These are phyloP conservation scores for Hydrocynus forskahlii DNA, from an alignment of 2,797 vertebrate genomes.

Conservation along the genomic window DNA sequence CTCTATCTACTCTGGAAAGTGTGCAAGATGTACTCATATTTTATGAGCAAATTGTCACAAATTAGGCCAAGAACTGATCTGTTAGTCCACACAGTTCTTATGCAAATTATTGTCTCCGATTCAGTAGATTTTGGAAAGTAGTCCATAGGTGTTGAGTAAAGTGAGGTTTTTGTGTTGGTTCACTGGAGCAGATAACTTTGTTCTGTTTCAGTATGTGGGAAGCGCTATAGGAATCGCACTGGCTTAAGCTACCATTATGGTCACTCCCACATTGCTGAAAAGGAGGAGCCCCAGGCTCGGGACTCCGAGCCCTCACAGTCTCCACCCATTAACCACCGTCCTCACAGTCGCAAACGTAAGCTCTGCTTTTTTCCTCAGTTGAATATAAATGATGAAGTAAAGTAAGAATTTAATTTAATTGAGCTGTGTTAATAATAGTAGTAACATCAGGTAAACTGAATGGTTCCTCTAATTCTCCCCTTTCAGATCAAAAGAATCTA, in stretches of 20 bases:
- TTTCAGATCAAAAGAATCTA: constrained; percentile 90
- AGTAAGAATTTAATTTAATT: not conserved
- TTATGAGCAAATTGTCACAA: not conserved
- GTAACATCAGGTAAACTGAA: not conserved
- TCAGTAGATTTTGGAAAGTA: not conserved
- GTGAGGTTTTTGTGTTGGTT: not conserved
- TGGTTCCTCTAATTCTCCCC: not conserved
- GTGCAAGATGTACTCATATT: too few relatives aligned
- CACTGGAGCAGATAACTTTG: constrained; percentile 29
- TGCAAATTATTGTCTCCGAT: not conserved
- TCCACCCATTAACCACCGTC: constrained; percentile 78
- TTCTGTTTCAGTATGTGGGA: constrained; percentile 85
- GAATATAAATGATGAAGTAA: not conserved
- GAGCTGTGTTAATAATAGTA: not conserved
- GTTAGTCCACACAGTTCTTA: not conserved
- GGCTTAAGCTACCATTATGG: constrained; percentile 97
- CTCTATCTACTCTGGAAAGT: not conserved
- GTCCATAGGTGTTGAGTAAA: not conserved
- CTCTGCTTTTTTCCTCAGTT: constrained; percentile 35
- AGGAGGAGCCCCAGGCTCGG: constrained; percentile 86
- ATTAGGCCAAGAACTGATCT: not conserved
- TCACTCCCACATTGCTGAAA: constrained; percentile 92
- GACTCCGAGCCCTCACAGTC: constrained; percentile 80
- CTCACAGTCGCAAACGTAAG: constrained; percentile 94
- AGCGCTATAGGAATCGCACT: constrained; percentile 96